Base-by-base conservation (phyloP, 2,888 invertebrate genomes). In the Callosobruchus maculatus region DNA sequence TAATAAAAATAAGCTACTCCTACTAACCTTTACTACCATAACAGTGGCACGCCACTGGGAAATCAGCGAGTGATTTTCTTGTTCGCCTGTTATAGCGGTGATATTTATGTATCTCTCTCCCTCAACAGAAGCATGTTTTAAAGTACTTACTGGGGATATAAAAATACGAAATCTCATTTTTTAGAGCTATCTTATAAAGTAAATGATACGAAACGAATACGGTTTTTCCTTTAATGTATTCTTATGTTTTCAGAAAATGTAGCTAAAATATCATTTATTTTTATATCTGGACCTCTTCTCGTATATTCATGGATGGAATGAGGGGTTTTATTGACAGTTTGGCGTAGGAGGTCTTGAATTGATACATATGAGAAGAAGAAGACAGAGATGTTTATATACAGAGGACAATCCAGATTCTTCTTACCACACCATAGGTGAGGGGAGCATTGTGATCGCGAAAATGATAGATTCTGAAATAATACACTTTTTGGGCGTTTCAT, bases 121-220 rank as follows among this genome's bases (percentile, higher is more conserved):
- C 80, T 78, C 78, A 72, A 78, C 79, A 81, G 81, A 81, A 81
- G 82, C 82, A 82, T 82, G 82, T 82, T 83, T 81, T 80, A 80
- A 81, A 82, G 81, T 79, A 82, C 81, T 80, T 81, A 81, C 81
- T 78, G 80, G 77, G 78, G 80, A 81, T 81, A 83, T 83, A 84
- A 84, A 84, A 81, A 80, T 82, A 81, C 81, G 79, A 83, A 84
- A 83, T 83, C 83, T 81, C 83, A 84, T 84, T 85, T 85, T 84
- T 84, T 82, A 78, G 77, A 83, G 83, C 85, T 83, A 85, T 86
- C 85, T 83, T 85, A 83, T 83, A 82, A 83, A 85, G 83, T 86
- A 86, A 86, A 86, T 86, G 86, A 85, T 83, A 84, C 86, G 86
- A 83, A 84, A 84, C 85, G 85, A 85, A 86, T 85, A 85, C 83